Evolutionary conservation across 2,113 vertebrate species (phyloP).

Genomic region (Lipophrys pholis): DNA sequence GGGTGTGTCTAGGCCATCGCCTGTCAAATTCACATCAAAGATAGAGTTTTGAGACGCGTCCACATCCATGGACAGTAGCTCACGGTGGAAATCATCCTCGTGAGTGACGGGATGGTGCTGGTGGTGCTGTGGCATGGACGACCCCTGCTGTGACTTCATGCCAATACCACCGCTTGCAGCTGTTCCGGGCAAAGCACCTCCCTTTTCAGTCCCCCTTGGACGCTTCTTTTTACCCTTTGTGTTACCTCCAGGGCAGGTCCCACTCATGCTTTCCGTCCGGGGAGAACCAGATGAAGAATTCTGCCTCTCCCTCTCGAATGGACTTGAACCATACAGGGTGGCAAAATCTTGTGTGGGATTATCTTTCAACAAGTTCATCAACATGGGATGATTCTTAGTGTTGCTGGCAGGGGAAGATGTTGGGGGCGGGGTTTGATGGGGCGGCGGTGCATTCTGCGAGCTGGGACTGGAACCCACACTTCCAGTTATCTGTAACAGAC

Average conservation of each 20-base stretch:
- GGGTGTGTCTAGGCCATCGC: slow-evolving; percentile 94
- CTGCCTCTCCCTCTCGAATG: slow-evolving; percentile 95
- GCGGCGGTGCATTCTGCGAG: slow-evolving; percentile 86
- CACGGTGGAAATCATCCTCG: slow-evolving; percentile 98
- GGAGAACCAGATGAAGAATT: slow-evolving; percentile 96
- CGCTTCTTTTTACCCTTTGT: slow-evolving; percentile 96
- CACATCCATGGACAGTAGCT: slow-evolving; percentile 98
- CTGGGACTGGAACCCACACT: slow-evolving; percentile 95
- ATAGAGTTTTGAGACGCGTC: slow-evolving; percentile 96
- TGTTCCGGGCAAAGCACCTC: slow-evolving; percentile 57
- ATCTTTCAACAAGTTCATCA: slow-evolving; percentile 99
- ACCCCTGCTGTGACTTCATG: slow-evolving; percentile 71
- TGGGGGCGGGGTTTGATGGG: slow-evolving; percentile 94
- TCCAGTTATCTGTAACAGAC: slow-evolving; percentile 96
- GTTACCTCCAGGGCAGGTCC: slow-evolving; percentile 66
- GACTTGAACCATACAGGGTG: slow-evolving; percentile 91
- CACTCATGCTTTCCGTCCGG: slow-evolving; percentile 85
- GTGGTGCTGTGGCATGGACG: slow-evolving; percentile 76
- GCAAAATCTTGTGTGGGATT: slow-evolving; percentile 97
- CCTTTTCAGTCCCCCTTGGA: slow-evolving; percentile 88
- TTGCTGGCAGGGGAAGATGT: slow-evolving; percentile 97
- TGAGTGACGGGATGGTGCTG: slow-evolving; percentile 86
- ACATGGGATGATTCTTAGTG: slow-evolving; percentile 99
- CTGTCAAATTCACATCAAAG: slow-evolving; percentile 95
- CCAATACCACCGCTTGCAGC: slow-evolving; percentile 55